Conservation (phyloP, 2,113 vertebrate species). For the Hemiprocne comata region DNA sequence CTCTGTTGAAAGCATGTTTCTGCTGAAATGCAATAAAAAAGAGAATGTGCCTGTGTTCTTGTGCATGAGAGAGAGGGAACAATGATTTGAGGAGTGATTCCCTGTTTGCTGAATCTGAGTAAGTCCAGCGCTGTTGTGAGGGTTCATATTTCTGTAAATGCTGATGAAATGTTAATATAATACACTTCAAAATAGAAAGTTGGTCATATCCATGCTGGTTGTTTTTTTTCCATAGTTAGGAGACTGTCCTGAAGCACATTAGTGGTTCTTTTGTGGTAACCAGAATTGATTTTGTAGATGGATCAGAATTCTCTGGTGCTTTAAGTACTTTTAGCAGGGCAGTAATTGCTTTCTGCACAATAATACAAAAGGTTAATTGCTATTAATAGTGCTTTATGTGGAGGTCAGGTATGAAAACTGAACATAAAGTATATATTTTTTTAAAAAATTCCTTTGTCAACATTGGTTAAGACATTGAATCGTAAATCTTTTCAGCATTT, state of each 20-base stretch:
- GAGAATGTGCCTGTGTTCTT: background rate
- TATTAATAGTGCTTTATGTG: conserved; percentile 42
- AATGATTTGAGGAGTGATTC: background rate
- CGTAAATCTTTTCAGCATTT: background rate
- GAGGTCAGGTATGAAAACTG: conserved; percentile 29
- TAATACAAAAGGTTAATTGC: conserved; percentile 57
- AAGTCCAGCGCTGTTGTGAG: background rate
- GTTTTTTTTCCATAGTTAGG: background rate
- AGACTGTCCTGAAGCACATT: conserved; percentile 26
- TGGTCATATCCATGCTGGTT: background rate
- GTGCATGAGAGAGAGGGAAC: background rate
- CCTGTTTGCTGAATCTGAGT: background rate
- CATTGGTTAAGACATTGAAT: background rate
- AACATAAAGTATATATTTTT: background rate
- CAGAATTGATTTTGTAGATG: conserved; percentile 49
- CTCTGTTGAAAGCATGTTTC: conserved; percentile 1
- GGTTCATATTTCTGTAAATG: conserved; percentile 36
- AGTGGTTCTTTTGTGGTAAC: conserved; percentile 49
- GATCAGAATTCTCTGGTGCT: conserved; percentile 53
- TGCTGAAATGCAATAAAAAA: background rate
- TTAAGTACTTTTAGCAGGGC: conserved; percentile 44
- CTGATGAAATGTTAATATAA: conserved; percentile 62
- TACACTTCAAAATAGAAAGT: conserved; percentile 36
- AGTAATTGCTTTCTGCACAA: conserved; percentile 58
- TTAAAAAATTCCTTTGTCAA: background rate